Evolutionary conservation across 2,797 vertebrate genomes (phyloP).

Genomic region (Sebastes umbrosus): DNA sequence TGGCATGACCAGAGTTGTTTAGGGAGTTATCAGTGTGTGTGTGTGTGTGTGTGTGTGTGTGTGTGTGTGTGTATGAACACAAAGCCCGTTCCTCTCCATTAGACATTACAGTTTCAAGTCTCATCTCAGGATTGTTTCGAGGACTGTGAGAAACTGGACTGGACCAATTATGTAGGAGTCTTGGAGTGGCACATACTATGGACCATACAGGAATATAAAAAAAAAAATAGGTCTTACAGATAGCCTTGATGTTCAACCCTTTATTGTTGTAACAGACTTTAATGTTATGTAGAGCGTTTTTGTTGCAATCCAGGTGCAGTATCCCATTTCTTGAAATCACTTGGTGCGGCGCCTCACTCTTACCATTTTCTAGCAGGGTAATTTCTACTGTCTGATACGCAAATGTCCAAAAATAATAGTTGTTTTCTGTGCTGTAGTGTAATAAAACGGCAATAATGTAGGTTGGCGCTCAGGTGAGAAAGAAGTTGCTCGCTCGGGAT

Average conservation of each 20-base stretch:
- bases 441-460: constrained; percentile 77
- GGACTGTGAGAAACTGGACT: constrained; percentile 70
- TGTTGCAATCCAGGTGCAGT: constrained; percentile 76
- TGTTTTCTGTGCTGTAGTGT: constrained; percentile 42
- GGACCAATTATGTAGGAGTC: constrained; percentile 67
- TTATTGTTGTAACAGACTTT: constrained; percentile 55
- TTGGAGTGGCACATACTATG: constrained; percentile 58
- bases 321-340: constrained; percentile 61
- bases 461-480: constrained; percentile 61
- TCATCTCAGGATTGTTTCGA: constrained; percentile 81
- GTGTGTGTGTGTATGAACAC: constrained; percentile 8
- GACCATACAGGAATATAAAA: constrained; percentile 57
- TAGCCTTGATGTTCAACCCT: constrained; percentile 67
- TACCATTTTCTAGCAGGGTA: constrained; percentile 59
- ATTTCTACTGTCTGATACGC: constrained; percentile 17
- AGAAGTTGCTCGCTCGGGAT: constrained; percentile 63
- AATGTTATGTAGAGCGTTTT: constrained; percentile 37
- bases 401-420: constrained; percentile 18
- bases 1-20: constrained; percentile 40
- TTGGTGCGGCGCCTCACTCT: constrained; percentile 19
- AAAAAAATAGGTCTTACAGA: constrained; percentile 42
- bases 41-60: constrained; percentile 29
- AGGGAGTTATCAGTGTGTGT: constrained; percentile 32
- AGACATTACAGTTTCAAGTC: constrained; percentile 70
- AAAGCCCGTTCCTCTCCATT: constrained; percentile 50